A percentile compares a stretch with the other conserved stretches of the same genome.
Evolutionary conservation across 2,797 vertebrate genomes (phyloP).

Genomic region (Epinephelus malabaricus): DNA sequence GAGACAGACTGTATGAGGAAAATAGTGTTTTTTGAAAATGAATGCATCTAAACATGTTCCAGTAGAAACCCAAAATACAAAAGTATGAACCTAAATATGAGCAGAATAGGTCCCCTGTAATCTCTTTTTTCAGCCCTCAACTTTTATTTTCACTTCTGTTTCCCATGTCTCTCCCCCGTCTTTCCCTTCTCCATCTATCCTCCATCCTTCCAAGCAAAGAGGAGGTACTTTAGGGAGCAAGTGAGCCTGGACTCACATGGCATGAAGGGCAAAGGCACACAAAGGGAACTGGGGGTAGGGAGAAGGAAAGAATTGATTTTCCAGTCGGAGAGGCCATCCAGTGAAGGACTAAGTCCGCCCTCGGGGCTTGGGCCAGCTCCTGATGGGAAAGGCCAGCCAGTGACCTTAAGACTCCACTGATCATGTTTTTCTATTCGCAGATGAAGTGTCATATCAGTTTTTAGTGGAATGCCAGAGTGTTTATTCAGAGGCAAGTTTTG

Average conservation of each 20-base stretch:
- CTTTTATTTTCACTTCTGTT: conserved; percentile 10
- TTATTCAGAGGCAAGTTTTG: conserved; percentile 15
- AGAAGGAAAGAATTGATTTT: conserved; percentile 82
- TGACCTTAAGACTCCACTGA: conserved; percentile 55
- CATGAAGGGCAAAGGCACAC: conserved; percentile 76
- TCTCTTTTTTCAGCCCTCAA: neutral
- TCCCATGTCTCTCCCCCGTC: neutral
- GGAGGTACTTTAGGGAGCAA: conserved; percentile 37
- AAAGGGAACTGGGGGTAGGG: conserved; percentile 43
- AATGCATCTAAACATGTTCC: too few species aligned
- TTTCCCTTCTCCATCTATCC: neutral
- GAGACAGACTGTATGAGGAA: too few species aligned
- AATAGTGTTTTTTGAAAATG: too few species aligned
- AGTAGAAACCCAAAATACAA: too few species aligned
- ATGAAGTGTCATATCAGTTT: conserved; percentile 6
- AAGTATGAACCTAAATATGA: too few species aligned
- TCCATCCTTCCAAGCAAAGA: conserved; percentile 22
- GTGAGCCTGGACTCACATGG: conserved; percentile 53
- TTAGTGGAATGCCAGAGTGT: neutral
- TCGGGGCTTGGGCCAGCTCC: conserved; percentile 46
- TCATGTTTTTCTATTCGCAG: conserved; percentile 28
- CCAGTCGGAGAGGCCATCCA: conserved; percentile 63
- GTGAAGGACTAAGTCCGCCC: conserved; percentile 68
- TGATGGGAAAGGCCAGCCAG: conserved; percentile 54
- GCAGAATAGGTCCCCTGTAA: too few species aligned